These are phyloP conservation scores for Fregetta grallaria DNA, from an alignment of 2,113 vertebrate species.

Conservation along the genomic window DNA sequence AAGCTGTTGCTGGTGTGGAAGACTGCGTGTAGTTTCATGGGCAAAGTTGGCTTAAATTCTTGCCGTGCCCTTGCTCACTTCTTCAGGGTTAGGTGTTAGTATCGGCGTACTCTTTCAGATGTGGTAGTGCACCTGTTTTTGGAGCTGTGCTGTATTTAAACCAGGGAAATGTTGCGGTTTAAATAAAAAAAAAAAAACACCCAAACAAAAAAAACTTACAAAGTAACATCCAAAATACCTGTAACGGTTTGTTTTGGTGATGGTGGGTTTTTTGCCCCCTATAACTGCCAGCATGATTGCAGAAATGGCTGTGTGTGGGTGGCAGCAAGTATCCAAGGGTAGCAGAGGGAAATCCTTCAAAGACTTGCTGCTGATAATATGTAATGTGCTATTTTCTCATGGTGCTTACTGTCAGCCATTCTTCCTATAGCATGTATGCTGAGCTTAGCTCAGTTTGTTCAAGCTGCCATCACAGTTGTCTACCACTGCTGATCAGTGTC, in stretches of 20 bases:
- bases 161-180: not conserved
- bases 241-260: not conserved
- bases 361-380: not conserved
- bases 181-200: not conserved
- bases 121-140: not conserved
- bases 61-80: not conserved
- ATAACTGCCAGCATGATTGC: not conserved
- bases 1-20: not conserved
- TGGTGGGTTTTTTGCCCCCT: not conserved
- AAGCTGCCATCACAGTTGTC: not conserved
- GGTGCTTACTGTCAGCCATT: not conserved
- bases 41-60: not conserved
- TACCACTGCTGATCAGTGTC: not conserved
- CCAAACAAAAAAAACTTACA: not conserved
- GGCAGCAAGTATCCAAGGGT: not conserved
- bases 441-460: not conserved
- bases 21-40: fast-evolving
- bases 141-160: not conserved
- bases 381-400: not conserved
- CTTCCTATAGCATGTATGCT: not conserved
- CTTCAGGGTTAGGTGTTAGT: not conserved
- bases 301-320: not conserved
- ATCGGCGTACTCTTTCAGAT: not conserved
- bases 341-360: not conserved
- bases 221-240: not conserved